Percentiles rank a stretch among this genome's conserved stretches.
phyloP scores from a whole-genome alignment of 2,113 vertebrate genomes.

The Notothenia rossii region DNA sequence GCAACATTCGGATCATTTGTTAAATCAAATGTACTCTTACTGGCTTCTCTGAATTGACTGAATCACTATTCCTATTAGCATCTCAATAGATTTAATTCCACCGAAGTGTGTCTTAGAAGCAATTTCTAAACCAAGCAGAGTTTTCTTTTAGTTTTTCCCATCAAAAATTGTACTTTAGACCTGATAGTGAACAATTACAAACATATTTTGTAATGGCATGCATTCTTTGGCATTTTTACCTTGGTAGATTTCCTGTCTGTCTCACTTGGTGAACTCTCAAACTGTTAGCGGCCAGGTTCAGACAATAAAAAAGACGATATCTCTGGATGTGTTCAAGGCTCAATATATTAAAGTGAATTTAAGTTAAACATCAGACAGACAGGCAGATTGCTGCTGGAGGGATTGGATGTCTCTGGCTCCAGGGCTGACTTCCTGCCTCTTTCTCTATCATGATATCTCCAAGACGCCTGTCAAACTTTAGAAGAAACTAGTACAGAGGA shows the following conservation, averaged over 20 bases:
- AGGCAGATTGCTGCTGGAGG: conserved; percentile 46
- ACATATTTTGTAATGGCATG: background rate
- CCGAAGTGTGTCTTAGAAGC: background rate
- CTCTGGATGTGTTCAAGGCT: conserved; percentile 10
- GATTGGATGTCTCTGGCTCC: conserved; percentile 58
- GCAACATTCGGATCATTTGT: too few relatives aligned
- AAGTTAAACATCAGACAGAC: conserved; percentile 14
- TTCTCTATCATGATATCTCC: conserved; percentile 58
- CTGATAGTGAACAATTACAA: background rate
- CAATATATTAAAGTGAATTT: conserved; percentile 20
- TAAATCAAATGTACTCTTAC: too few relatives aligned
- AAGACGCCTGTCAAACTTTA: conserved; percentile 64
- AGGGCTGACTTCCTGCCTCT: conserved; percentile 42
- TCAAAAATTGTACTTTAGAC: background rate
- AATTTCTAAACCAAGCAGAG: background rate
- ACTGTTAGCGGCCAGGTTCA: background rate
- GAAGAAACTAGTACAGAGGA: conserved; percentile 19
- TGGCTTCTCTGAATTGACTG: too few relatives aligned
- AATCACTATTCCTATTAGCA: background rate
- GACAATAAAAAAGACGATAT: background rate
- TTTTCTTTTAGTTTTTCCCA: background rate
- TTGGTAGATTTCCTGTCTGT: background rate
- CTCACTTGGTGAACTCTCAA: too few relatives aligned
- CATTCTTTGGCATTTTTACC: background rate
- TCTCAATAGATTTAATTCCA: background rate